Base-by-base conservation (phyloP, 2,113 vertebrate genomes). In the Brachirus orientalis region DNA sequence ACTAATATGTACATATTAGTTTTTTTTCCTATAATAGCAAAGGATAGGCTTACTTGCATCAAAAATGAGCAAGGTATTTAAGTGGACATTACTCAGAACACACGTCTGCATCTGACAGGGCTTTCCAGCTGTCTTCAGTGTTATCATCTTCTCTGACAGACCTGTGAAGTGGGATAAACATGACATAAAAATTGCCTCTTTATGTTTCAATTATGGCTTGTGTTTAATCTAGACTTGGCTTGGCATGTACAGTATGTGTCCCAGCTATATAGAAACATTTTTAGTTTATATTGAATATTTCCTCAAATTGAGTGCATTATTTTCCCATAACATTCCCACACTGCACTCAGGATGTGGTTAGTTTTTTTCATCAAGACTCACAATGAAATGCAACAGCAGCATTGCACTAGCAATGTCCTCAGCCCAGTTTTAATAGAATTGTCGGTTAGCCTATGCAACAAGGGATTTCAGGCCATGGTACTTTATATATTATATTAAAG, bases 241-340 rank as follows among this genome's bases (percentile, higher is more conserved):
- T 51, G 19, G 20, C 40, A 22, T 38, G 10, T 14, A n/a, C n/a
- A n/a, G n/a, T n/a, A 13, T 22, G 35, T 28, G 41, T 10, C 16
- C 14, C 11, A 4, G 13, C 44, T 20, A 7, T 20, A 5, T 2
- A 18, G 50, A 16, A 20, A 41, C n/a, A 62, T 47, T 47, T 56
- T 11, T 14, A 52, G 18, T 35, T 59, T 3, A 53, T 47, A 43
- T 10, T n/a, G 6, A 58, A 38, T 33, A 38, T 65, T 58, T 57
- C 19, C 3, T 52, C 1, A 52, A 11, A 7, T 10, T 53, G 38
- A 41, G 33, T 28, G 22, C 22, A 5, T 28, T 3, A 28, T 28
- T 2, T 28, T 28, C 22, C 2, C 22, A 2, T 28, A 28, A 28
- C 5, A 28, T 28, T 28, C 22, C 3, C 22, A 28, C 22, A 28